Evolutionary conservation across 2,797 vertebrate species (phyloP), one percentile per base, ranked within the genome.

Genomic region (Triplophysa yarkandensis): DNA sequence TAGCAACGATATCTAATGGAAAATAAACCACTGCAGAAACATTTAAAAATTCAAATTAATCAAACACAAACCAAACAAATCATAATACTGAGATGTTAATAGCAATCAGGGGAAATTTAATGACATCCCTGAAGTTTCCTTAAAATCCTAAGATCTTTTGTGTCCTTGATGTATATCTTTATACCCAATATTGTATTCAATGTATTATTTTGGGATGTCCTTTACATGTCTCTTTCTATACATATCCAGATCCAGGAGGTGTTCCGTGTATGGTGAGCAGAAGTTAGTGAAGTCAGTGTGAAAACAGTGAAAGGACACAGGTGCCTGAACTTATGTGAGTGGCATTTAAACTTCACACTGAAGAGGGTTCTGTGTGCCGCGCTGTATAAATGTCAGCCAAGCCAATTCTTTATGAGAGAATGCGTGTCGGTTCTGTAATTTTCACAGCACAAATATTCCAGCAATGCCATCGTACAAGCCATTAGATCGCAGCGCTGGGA

Each of bases 261-360:
- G 55, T 48, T 34, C 50, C 21, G 55, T 62, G 23, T 28, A 25
- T 41, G 4, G 23, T 70, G 61, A 57, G 19, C 27, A 14, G 65
- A 36, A 50, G 54, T 27, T 21, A 36, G 13, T 34, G 41, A 11
- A 64, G 23, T 39, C 19, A 11, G 39, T 63, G 57, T 19, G 43
- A 63, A 57, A 68, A 36, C 61, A 50, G 48, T 70, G 77, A 79
- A 79, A 79, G 74, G 80, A 82, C 80, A 68, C 62, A 63, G 67
- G 74, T 79, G 77, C 79, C 60, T 67, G 75, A 73, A 76, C 71
- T 79, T 77, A 77, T 82, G 80, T 68, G 62, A 74, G 73, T 82
- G 77, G 69, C 80, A 82, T 82, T 82, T 79, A 69, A 76, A 67
- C 65, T 46, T 58, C 36, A 68, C 65, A 32, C 66, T 71, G 69